Conservation (phyloP, 2,888 invertebrate species). For the Dryocosmus kuriphilus region DNA sequence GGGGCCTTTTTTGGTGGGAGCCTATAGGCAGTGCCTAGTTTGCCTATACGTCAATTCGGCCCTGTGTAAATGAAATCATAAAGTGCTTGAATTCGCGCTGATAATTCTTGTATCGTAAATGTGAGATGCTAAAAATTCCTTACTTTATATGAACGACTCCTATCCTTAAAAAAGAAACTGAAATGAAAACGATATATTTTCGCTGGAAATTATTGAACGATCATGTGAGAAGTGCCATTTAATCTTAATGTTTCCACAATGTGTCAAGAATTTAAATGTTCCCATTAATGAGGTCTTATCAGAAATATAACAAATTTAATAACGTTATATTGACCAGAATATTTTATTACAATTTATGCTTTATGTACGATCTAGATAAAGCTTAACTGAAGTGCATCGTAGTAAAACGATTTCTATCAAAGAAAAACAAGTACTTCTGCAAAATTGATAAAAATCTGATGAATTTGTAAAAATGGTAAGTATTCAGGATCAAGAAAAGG, state of each 20-base stretch:
- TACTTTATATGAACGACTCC: not conserved
- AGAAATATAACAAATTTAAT: no score
- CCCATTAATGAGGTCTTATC: no score
- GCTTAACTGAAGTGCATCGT: not conserved
- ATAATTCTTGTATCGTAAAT: constrained; percentile 16
- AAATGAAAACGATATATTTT: not conserved
- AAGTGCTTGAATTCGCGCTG: constrained; percentile 4
- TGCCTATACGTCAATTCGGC: no score
- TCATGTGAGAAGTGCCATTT: not conserved
- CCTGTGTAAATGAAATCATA: constrained; percentile 20
- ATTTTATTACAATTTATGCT: not conserved
- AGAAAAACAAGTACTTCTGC: not conserved
- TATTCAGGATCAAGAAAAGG: not conserved
- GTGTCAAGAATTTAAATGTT: not conserved
- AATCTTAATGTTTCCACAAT: not conserved
- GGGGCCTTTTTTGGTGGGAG: no score
- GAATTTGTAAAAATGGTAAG: constrained; percentile 16
- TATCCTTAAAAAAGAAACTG: not conserved
- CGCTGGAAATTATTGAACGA: not conserved
- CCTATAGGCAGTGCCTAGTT: no score
- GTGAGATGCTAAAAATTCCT: not conserved
- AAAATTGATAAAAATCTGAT: not conserved
- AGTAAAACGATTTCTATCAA: not conserved
- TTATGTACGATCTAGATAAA: not conserved
- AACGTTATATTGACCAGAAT: not conserved